Evolutionary conservation across 2,797 vertebrate genomes (phyloP).

Genomic region (Dipus sagitta): DNA sequence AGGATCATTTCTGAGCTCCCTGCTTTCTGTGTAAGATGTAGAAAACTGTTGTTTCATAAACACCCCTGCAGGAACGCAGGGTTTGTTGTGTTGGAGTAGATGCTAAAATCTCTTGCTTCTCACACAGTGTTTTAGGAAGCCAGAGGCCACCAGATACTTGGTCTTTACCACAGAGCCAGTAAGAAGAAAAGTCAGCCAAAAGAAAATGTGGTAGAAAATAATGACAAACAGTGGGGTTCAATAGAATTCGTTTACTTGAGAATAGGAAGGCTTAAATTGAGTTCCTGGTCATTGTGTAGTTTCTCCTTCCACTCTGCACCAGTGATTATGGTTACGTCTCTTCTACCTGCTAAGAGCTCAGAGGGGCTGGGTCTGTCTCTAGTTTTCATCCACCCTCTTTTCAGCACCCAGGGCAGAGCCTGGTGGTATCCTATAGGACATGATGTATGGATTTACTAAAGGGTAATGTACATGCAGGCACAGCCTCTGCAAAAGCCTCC

Average conservation of each 20-base stretch:
- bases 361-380: not conserved
- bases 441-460: slow-evolving; percentile 1
- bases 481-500: not conserved
- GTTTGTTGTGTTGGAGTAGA: not conserved
- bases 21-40: not conserved
- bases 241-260: not conserved
- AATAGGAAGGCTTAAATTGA: not conserved
- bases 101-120: not conserved
- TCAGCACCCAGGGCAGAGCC: not conserved
- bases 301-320: not conserved
- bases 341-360: not conserved
- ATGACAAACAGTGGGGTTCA: not conserved
- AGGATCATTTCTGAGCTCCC: not conserved
- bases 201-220: not conserved
- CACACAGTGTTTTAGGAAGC: not conserved
- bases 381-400: not conserved
- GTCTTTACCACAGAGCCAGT: not conserved
- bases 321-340: not conserved
- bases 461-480: not conserved
- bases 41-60: not conserved
- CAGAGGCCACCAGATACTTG: not conserved
- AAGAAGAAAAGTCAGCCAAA: not conserved
- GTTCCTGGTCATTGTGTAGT: not conserved
- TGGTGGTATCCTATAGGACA: not conserved
- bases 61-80: not conserved